Conservation (phyloP, 2,113 vertebrate genomes). For the Prolemur simus region DNA sequence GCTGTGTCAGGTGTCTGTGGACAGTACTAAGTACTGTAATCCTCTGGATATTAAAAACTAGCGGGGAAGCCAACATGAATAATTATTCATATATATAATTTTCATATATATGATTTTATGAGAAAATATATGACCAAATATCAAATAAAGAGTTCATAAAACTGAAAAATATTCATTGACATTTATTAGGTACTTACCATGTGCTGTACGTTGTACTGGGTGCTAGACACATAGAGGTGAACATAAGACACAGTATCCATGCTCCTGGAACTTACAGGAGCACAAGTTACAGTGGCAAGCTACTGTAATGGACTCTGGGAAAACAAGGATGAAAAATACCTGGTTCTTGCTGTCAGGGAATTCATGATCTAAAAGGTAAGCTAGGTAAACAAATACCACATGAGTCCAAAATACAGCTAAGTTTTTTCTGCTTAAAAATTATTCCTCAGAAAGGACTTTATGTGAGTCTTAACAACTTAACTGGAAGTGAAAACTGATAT, state of each 20-base stretch:
- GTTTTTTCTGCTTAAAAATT: neutral
- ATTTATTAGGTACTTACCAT: neutral
- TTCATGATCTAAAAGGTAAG: neutral
- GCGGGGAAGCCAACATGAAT: neutral
- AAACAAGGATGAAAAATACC: neutral
- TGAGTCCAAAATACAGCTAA: neutral
- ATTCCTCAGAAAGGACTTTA: neutral
- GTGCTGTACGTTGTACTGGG: neutral
- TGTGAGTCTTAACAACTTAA: neutral
- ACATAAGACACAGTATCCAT: neutral
- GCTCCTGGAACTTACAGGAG: neutral
- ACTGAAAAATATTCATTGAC: neutral
- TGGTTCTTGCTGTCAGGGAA: neutral
- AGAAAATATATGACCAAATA: neutral
- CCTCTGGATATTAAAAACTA: constrained; percentile 25
- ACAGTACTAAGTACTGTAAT: neutral
- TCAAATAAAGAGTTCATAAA: neutral
- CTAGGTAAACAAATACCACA: neutral
- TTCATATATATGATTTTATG: neutral
- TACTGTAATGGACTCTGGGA: neutral
- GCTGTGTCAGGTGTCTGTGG: neutral
- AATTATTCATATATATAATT: neutral
- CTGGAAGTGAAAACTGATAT: neutral
- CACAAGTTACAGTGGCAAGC: neutral
- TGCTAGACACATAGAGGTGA: neutral